Base-by-base conservation (phyloP, 2,888 invertebrate species). In the Lottia gigantea region DNA sequence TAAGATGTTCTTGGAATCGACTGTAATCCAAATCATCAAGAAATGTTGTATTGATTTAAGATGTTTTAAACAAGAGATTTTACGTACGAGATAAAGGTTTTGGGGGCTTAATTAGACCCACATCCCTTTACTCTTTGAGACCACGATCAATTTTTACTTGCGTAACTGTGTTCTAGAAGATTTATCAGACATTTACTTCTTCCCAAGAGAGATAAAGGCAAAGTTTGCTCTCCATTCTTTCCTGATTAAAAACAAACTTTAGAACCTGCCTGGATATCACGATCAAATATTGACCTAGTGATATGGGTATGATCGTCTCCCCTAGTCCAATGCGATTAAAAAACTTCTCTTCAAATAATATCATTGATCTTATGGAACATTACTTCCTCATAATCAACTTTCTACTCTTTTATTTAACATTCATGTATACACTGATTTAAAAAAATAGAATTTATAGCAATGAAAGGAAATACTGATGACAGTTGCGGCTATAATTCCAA, bases 221-320 rank as follows among this genome's bases (percentile, higher is more conserved):
- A 55, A 23, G 55, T 55, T 55, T 55, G 55, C 55, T 55, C 55
- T 19, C 23, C 55, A 55, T 55, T 55, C 55, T 55, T 55, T 55
- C 23, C 12, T 55, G 55, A 55, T 55, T 55, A 55, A 55, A 55
- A 23, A 23, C 55, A 55, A 55, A 55, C 55, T 55, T 55, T 55
- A 23, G 19, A 55, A 23, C 55, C 55, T 23, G 23, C 19, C 23
- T 23, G 23, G 23, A 55, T 23, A 23, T 23, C 14, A 23, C 23
- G 19, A 12, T 55, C 19, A 12, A 55, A 55, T 55, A 55, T 55
- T 55, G 55, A 55, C 55, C 23, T 55, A 14, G 19, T 23, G 19
- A 55, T 55, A 19, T 11, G 19, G 23, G 55, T 55, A 55, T 55
- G 55, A 55, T 19, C 49, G 19, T 31, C 49, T 49, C 49, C 49